Evolutionary conservation across 2,888 invertebrate species (phyloP).

Genomic region (Oscheius onirici): DNA sequence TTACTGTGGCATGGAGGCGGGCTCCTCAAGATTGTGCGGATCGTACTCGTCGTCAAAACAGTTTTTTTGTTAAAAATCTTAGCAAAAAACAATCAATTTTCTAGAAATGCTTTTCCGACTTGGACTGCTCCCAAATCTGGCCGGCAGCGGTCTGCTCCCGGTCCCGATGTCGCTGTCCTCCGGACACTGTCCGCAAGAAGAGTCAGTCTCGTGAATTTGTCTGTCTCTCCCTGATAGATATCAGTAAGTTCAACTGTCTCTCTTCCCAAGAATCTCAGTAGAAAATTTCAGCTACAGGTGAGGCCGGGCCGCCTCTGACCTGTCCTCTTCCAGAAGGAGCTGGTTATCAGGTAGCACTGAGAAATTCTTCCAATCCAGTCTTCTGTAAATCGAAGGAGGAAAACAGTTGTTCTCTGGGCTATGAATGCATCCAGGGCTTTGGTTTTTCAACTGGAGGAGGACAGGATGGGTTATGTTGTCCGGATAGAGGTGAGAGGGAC

Average conservation of each 20-base stretch:
- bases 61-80: too few relatives aligned
- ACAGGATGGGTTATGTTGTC: conserved; percentile 66
- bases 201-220: conserved; percentile 51
- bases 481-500: conserved; percentile 46
- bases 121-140: conserved; percentile 45
- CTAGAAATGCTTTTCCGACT: conserved; percentile 42
- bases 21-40: too few relatives aligned
- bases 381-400: conserved; percentile 53
- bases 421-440: conserved; percentile 65
- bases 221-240: conserved; percentile 55
- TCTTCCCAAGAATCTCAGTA: neutral
- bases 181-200: conserved; percentile 50
- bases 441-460: conserved; percentile 31
- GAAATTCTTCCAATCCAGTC: conserved; percentile 43
- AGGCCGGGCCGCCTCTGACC: conserved; percentile 63
- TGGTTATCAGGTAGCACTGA: conserved; percentile 60
- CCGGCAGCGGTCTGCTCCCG: conserved; percentile 45
- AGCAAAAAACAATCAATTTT: too few relatives aligned
- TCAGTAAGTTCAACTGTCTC: conserved; percentile 40
- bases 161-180: conserved; percentile 53
- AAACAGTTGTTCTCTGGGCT: conserved; percentile 48
- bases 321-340: conserved; percentile 68
- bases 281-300: conserved; percentile 58
- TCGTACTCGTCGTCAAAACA: too few relatives aligned
- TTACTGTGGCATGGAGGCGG: too few relatives aligned